Base-by-base conservation (phyloP, 2,797 vertebrate genomes). In the Dromococcyx pavoninus region DNA sequence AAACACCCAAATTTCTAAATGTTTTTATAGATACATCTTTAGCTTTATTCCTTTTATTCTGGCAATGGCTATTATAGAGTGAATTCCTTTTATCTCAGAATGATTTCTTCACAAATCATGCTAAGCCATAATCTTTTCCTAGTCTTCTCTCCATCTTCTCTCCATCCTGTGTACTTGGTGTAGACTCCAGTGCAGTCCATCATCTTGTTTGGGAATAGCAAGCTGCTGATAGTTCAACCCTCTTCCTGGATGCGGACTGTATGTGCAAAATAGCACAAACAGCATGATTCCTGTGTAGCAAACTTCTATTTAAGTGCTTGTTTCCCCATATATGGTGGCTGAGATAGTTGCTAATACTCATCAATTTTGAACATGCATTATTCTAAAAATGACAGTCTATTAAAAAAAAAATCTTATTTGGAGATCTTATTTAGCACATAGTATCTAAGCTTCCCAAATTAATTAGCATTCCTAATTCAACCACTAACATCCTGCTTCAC, bases 171-270 rank as follows among this genome's bases (percentile, higher is more conserved):
- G 30, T 27, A 10, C 48, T 64, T 43, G 65, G 79, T n/a, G n/a
- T 17, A 39, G n/a, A 65, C 64, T 91, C 91, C 91, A 94, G 92
- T 85, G 79, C 89, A 97, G 83, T 95, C 95, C 82, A 94, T 97
- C 88, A 87, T 95, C 89, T 95, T 87, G 91, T 86, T 92, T 94
- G 88, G 85, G 96, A 93, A 64, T 87, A 96, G 78, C 95, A 97
- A 96, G 95, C 79, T 96, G 88, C 77, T 95, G 79, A 70, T 90
- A 80, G 71, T 78, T 72, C 85, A 57, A 85, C 33, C 51, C 37
- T 79, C 53, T 84, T 93, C 92, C 93, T 75, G 93, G 71, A 53
- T 72, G 44, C 48, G 91, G 81, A 88, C 28, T 28, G 56, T 60
- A 66, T 79, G 76, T 81, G 91, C 93, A 87, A 94, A 93, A 88